Conservation (phyloP, 2,797 vertebrate genomes). For the Labroides dimidiatus region DNA sequence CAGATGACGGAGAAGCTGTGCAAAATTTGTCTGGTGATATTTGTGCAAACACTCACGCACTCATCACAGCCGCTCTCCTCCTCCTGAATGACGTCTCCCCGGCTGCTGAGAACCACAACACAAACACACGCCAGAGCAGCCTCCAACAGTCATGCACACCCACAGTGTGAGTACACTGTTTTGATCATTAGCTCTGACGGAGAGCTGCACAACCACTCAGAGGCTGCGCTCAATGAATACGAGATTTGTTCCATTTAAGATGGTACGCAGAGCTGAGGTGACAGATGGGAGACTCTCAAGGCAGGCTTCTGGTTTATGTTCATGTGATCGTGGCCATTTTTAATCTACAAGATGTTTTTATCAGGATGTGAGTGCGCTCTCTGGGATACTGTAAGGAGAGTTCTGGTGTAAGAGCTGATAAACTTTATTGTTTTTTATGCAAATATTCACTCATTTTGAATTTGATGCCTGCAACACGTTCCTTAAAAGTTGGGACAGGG, state of each 20-base stretch:
- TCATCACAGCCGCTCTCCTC: constrained; percentile 39
- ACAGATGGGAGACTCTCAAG: too few species aligned
- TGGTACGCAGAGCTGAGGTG: too few species aligned
- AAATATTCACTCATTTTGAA: too few species aligned
- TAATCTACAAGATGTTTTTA: too few species aligned
- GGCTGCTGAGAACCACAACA: constrained; percentile 20
- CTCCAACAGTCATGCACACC: background rate
- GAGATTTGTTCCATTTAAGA: too few species aligned
- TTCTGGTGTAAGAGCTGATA: too few species aligned
- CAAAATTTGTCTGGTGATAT: constrained; percentile 22
- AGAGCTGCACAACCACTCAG: constrained; percentile 24
- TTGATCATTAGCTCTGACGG: constrained; percentile 3
- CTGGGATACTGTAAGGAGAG: background rate
- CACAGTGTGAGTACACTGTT: constrained; percentile 10
- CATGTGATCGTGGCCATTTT: too few species aligned
- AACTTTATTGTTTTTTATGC: too few species aligned
- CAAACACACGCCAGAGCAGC: constrained; percentile 25
- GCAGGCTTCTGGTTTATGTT: too few species aligned
- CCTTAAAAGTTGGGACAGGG: too few species aligned
- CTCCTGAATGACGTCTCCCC: constrained; percentile 49
- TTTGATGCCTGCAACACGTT: too few species aligned
- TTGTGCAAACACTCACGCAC: constrained; percentile 24
- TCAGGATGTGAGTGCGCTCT: too few species aligned
- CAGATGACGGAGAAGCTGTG: constrained; percentile 17
- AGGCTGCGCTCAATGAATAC: constrained; percentile 16